phyloP scores from a whole-genome alignment of 1,140 invertebrate genomes.

The Zaprionus nigranus region DNA sequence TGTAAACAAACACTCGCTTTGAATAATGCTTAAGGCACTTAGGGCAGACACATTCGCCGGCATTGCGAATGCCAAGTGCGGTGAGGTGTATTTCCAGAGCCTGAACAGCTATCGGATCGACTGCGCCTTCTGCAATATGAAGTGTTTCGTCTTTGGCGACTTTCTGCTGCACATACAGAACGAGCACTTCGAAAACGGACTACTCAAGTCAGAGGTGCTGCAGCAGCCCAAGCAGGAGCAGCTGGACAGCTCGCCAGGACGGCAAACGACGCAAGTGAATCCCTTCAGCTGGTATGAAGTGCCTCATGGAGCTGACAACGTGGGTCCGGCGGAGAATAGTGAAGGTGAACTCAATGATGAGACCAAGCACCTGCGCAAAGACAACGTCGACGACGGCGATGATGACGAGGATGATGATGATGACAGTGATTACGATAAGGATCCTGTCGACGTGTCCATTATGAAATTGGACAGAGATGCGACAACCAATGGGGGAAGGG shows the following conservation, averaged over 20 bases:
- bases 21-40: slow-evolving; percentile 63
- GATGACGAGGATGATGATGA: slow-evolving; percentile 24
- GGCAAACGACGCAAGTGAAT: slow-evolving; percentile 37
- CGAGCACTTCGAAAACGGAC: slow-evolving; percentile 64
- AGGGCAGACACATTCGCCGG: slow-evolving; percentile 67
- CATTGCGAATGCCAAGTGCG: slow-evolving; percentile 73
- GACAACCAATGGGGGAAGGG: neutral
- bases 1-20: slow-evolving; percentile 7
- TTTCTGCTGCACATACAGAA: slow-evolving; percentile 74
- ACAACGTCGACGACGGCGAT: neutral
- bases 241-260: slow-evolving; percentile 1
- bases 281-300: slow-evolving; percentile 63
- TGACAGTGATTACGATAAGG: neutral
- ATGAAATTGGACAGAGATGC: slow-evolving; percentile 55
- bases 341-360: slow-evolving; percentile 31
- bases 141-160: slow-evolving; percentile 71
- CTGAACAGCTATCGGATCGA: slow-evolving; percentile 68
- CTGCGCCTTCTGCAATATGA: slow-evolving; percentile 72
- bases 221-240: slow-evolving; percentile 46
- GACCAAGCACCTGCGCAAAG: neutral
- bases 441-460: slow-evolving; percentile 44
- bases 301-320: slow-evolving; percentile 13
- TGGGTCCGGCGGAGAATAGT: slow-evolving; percentile 31
- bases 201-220: slow-evolving; percentile 62
- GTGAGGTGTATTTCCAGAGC: slow-evolving; percentile 77